phyloP scores from a whole-genome alignment of 2,888 invertebrate species.

The Drosophila anceps region DNA sequence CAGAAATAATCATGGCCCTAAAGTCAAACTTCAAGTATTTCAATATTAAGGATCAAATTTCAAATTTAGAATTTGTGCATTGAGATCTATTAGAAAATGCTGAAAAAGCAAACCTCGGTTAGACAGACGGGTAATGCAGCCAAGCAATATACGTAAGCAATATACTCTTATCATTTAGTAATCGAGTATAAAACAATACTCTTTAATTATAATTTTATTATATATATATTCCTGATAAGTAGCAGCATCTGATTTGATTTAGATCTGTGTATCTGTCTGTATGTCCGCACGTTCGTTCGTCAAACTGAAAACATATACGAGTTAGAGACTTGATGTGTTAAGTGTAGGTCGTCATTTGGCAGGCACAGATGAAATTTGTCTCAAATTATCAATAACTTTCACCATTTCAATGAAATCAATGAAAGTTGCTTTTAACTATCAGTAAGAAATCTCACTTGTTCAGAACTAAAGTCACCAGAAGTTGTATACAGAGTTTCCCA shows the following conservation, averaged over 20 bases:
- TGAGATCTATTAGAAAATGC: background rate
- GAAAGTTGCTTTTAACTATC: background rate
- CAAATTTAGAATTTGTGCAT: background rate
- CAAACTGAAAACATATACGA: background rate
- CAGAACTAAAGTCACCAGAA: background rate
- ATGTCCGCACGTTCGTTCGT: too few species aligned
- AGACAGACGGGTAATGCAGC: too few species aligned
- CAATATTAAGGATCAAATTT: background rate
- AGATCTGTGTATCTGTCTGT: rapidly evolving
- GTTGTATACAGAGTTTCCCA: too few species aligned
- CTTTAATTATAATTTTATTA: too few species aligned
- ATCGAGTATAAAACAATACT: too few species aligned
- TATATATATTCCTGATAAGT: background rate
- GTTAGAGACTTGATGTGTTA: background rate
- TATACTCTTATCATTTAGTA: too few species aligned
- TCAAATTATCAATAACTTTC: background rate
- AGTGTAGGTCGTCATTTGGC: background rate
- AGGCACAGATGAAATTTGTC: background rate
- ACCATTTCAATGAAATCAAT: background rate
- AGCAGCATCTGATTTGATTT: background rate
- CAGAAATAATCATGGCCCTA: too few species aligned
- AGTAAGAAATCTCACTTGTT: background rate
- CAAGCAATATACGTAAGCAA: too few species aligned
- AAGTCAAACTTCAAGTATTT: background rate
- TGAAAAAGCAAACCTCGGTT: background rate